A percentile compares a stretch with the other conserved stretches of the same genome.
Conservation (phyloP, 2,888 invertebrate genomes). For the Halocaridina rubra region DNA sequence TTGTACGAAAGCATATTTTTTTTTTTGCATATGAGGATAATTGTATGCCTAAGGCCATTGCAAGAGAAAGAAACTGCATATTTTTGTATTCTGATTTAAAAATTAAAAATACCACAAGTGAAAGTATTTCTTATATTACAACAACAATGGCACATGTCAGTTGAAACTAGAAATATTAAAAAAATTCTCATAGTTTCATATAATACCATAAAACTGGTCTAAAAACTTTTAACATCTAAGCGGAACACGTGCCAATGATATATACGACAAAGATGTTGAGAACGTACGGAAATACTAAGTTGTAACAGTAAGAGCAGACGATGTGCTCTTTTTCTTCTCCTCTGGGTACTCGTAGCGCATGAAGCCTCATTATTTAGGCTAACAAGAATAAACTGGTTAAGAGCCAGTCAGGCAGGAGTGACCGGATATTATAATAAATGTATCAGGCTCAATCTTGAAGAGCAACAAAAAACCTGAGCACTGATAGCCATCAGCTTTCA, state of each 20-base stretch:
- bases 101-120: constrained; percentile 39
- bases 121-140: constrained; percentile 53
- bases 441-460: constrained; percentile 31
- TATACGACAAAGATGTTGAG: constrained; percentile 45
- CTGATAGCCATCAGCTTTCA: constrained; percentile 54
- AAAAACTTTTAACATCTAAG: constrained; percentile 35
- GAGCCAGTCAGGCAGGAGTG: constrained; percentile 46
- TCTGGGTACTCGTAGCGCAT: constrained; percentile 60
- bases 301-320: constrained; percentile 57
- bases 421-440: constrained; percentile 33
- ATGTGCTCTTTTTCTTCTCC: constrained; percentile 53
- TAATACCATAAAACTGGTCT: constrained; percentile 38
- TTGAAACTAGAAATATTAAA: constrained; percentile 32
- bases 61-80: constrained; percentile 41
- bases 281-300: constrained; percentile 57
- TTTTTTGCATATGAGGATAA: constrained; percentile 31
- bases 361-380: constrained; percentile 54
- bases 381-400: constrained; percentile 43
- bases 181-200: constrained; percentile 15
- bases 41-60: constrained; percentile 41
- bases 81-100: constrained; percentile 20
- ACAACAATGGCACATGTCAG: constrained; percentile 43
- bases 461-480: constrained; percentile 16
- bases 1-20: constrained; percentile 44
- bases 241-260: constrained; percentile 47